These are phyloP conservation scores for Plebejus melissa DNA, from an alignment of 2,888 invertebrate species.

Conservation along the genomic window DNA sequence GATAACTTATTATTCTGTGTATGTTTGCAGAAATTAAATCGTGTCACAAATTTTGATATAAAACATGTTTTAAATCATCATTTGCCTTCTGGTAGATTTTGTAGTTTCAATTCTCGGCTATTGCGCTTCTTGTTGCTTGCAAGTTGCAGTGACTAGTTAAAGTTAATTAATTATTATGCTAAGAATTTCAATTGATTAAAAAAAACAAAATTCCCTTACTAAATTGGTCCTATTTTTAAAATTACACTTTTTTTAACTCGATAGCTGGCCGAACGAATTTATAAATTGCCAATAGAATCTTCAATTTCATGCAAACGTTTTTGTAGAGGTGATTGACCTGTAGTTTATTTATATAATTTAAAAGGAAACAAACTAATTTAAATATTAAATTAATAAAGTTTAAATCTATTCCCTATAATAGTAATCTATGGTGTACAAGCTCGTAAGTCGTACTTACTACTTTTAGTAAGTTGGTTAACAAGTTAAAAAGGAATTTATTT, in stretches of 20 bases:
- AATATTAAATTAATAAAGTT: neutral
- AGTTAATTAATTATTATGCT: no score
- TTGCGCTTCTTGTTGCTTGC: no score
- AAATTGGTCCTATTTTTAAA: slow-evolving; percentile 1
- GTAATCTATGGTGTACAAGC: no score
- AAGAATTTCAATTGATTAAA: no score
- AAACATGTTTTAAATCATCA: no score
- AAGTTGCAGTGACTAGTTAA: no score
- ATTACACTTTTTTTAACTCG: slow-evolving; percentile 1
- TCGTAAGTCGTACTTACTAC: no score
- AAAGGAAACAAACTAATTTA: neutral
- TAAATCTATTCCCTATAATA: no score
- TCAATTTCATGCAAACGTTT: neutral
- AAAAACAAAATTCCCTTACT: neutral
- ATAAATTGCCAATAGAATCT: slow-evolving; percentile 16
- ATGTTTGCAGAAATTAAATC: neutral
- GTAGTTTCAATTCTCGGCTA: no score
- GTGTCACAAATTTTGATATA: neutral
- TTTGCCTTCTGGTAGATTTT: no score
- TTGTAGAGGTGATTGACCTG: neutral
- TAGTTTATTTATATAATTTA: neutral
- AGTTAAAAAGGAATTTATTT: no score
- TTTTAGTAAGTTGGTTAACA: no score
- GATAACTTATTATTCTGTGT: neutral
- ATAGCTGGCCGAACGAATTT: slow-evolving; percentile 14